These are phyloP conservation scores for Catocala fraxini DNA, from an alignment of 2,888 invertebrate species.

Conservation along the genomic window DNA sequence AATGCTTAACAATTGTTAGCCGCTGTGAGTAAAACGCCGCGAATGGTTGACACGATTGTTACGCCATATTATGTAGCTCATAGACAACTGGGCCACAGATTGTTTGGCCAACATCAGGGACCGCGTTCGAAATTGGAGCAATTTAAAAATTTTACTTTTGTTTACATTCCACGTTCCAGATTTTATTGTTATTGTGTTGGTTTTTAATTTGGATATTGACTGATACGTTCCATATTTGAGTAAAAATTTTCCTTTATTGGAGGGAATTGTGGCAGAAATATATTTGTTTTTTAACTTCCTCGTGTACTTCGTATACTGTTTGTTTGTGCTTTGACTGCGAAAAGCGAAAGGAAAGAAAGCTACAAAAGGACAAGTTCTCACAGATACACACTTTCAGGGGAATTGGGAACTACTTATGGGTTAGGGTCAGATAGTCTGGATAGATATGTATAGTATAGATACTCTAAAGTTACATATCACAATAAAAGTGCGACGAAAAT, in stretches of 20 bases:
- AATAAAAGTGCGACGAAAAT: too few relatives aligned
- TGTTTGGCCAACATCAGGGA: slow-evolving; percentile 43
- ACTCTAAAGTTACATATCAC: too few relatives aligned
- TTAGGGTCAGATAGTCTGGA: too few relatives aligned
- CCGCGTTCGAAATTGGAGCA: slow-evolving; percentile 26
- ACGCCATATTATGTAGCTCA: slow-evolving; percentile 53
- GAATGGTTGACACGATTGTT: slow-evolving; percentile 57
- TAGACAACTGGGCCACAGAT: slow-evolving; percentile 54
- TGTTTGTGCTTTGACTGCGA: too few relatives aligned
- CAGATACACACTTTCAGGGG: too few relatives aligned
- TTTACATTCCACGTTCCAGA: slow-evolving; percentile 34
- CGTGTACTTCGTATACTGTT: too few relatives aligned
- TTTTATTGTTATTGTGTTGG: slow-evolving; percentile 27
- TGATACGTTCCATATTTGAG: slow-evolving; percentile 4
- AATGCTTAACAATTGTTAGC: slow-evolving; percentile 33
- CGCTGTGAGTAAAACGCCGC: slow-evolving; percentile 43
- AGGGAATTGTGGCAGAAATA: too few relatives aligned
- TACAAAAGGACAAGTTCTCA: too few relatives aligned
- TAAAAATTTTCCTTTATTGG: background rate
- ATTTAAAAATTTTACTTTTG: slow-evolving; percentile 33
- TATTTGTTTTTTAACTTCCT: too few relatives aligned
- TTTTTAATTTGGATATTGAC: slow-evolving; percentile 32
- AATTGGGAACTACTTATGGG: too few relatives aligned
- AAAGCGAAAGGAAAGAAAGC: too few relatives aligned
- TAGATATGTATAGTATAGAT: too few relatives aligned